Evolutionary conservation across 2,113 vertebrate species (phyloP), one percentile per base, ranked within the genome.

Genomic region (Ahaetulla prasina): DNA sequence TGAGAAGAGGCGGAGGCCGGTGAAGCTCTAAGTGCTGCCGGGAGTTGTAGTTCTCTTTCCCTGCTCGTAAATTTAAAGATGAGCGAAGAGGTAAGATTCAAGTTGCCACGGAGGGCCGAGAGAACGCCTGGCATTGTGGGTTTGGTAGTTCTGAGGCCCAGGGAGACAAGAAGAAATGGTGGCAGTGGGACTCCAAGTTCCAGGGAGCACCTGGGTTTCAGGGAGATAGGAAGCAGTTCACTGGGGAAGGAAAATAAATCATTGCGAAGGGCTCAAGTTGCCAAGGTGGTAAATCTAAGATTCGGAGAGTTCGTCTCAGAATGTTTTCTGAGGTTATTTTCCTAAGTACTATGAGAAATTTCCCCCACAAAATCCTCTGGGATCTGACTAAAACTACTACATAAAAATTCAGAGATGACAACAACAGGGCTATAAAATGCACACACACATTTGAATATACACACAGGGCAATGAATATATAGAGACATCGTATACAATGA

Each of bases 1-100:
- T 90, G 92, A 90, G 94, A 95, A 95, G 95, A 87, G 96, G 96
- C 94, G 93, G 91, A 22, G 88, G 87, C n/a, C 63, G 54, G 52
- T 92, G 92, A 88, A 68, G 39, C 35, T 85, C 11, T 35, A 18
- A 22, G 47, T 80, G 45, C 60, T 94, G 94, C 95, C 95, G 97
- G 97, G 96, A 27, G 25, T 43, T 96, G 97, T 96, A 94, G 97
- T 97, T 94, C 7, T 2, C 5, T 0, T 2, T 1, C 1, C 25
- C 27, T 11, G 2, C 43, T 22, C 0, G 3, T 25, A 1, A 39
- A 7, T 80, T 80, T 80, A 80, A 3, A 0, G 0, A 11, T 2
- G 0, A 0, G 11, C 14, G 53, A 2, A 11, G 74, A 5, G n/a
- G 0, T 0, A 1, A 49, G 90, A 97, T 96, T 96, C 92, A 95